Evolutionary conservation across 2,113 vertebrate genomes (phyloP).

Genomic region (Tragelaphus strepsiceros): DNA sequence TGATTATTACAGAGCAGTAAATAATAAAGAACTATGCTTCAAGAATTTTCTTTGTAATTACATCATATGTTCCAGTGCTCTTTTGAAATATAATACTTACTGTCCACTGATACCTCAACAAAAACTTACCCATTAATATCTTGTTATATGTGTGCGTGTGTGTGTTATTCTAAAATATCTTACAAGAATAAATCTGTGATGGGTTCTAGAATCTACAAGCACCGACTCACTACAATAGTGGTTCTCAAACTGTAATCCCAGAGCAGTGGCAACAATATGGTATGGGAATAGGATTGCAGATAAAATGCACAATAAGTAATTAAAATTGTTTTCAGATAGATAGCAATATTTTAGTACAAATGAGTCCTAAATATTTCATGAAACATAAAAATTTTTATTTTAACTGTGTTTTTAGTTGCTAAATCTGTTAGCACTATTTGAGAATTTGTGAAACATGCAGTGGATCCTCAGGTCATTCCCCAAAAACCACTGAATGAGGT

Average conservation of each 20-base stretch:
- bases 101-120: not conserved
- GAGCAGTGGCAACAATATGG: not conserved
- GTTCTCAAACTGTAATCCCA: not conserved
- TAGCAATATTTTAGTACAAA: not conserved
- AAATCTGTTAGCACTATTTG: not conserved
- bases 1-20: not conserved
- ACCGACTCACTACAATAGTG: not conserved
- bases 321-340: not conserved
- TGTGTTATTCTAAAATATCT: not conserved
- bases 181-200: not conserved
- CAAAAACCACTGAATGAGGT: not conserved
- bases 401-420: not conserved
- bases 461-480: not conserved
- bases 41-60: not conserved
- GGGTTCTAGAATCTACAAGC: not conserved
- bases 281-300: not conserved
- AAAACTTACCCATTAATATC: not conserved
- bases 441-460: not conserved
- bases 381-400: not conserved
- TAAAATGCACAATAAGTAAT: not conserved
- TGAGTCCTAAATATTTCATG: not conserved
- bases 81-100: not conserved
- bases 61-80: not conserved
- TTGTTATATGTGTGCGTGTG: accelerated
- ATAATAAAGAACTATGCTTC: not conserved